Evolutionary conservation across 2,113 vertebrate genomes (phyloP).

Genomic region (Cervus canadensis): DNA sequence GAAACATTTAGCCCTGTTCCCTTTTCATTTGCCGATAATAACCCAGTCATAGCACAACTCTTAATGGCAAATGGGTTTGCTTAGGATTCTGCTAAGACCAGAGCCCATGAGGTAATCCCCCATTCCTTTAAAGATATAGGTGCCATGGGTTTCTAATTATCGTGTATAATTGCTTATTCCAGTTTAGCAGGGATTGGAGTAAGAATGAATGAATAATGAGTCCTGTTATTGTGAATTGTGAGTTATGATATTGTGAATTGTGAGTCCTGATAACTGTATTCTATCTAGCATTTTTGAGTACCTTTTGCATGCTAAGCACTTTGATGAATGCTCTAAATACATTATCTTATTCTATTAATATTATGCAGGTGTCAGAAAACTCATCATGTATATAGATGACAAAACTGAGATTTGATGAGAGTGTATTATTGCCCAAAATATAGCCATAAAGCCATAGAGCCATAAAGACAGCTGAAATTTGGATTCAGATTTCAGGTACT

Average conservation of each 20-base stretch:
- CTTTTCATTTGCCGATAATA: neutral
- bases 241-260: neutral
- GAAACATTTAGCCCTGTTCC: neutral
- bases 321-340: neutral
- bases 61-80: neutral
- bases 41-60: neutral
- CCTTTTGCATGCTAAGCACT: neutral
- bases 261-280: neutral
- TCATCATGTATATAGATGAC: neutral
- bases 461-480: slow-evolving; percentile 5
- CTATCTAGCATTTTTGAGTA: neutral
- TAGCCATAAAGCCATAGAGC: neutral
- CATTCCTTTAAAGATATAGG: neutral
- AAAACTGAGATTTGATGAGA: neutral
- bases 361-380: neutral
- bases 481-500: neutral
- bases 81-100: neutral
- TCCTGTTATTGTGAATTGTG: neutral
- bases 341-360: neutral
- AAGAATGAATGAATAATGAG: slow-evolving; percentile 8
- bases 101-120: neutral
- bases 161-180: neutral
- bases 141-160: neutral
- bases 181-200: neutral
- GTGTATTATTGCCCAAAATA: neutral